Percentiles rank a stretch among this genome's conserved stretches.
These are phyloP conservation scores for Arvicanthis niloticus DNA, from an alignment of 2,113 vertebrate genomes.

Conservation along the genomic window DNA sequence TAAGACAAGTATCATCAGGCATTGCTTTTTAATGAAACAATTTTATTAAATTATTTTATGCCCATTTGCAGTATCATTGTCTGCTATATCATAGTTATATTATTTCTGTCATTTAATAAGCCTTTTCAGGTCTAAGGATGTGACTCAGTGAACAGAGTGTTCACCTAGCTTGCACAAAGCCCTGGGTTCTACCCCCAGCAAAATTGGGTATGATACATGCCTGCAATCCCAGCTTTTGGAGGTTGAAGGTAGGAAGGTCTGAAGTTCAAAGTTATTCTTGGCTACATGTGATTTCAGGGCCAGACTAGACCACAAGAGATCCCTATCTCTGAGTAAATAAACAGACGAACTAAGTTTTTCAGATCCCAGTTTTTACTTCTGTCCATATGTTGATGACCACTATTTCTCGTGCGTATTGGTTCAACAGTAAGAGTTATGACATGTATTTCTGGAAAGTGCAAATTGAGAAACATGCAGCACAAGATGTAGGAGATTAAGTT, in stretches of 20 bases:
- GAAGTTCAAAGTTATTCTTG: background rate
- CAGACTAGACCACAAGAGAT: background rate
- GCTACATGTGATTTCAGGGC: background rate
- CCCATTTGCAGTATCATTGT: background rate
- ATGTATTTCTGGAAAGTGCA: background rate
- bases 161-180: background rate
- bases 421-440: background rate
- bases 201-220: background rate
- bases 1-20: background rate
- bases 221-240: background rate
- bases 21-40: background rate
- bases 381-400: background rate
- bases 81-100: background rate
- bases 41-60: background rate
- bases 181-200: background rate
- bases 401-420: background rate
- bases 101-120: background rate
- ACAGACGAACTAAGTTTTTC: background rate
- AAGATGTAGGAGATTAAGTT: background rate
- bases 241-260: background rate
- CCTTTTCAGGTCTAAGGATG: background rate
- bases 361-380: background rate
- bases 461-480: background rate
- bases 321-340: background rate
- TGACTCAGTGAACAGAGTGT: background rate